These are phyloP conservation scores for Motacilla alba DNA, from an alignment of 2,113 vertebrate genomes.

Conservation along the genomic window DNA sequence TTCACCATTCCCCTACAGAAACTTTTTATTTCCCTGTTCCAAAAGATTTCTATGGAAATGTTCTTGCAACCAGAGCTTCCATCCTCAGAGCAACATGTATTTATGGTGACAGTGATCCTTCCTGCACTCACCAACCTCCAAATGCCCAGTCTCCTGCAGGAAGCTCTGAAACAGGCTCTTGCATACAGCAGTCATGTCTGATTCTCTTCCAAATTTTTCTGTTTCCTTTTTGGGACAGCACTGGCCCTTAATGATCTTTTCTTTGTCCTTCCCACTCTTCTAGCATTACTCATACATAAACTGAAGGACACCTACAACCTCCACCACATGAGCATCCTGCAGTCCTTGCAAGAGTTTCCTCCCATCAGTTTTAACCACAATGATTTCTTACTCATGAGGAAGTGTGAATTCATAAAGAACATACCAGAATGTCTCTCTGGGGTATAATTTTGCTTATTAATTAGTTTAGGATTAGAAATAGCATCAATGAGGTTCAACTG, in stretches of 20 bases:
- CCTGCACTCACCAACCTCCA: neutral
- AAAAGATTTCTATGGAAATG: neutral
- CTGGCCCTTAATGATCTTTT: neutral
- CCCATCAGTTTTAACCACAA: neutral
- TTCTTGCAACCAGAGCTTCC: neutral
- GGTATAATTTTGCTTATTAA: slow-evolving; percentile 43
- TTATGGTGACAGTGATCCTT: neutral
- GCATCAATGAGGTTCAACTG: neutral
- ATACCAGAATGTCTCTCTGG: neutral
- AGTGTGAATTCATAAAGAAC: slow-evolving; percentile 32
- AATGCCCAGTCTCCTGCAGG: neutral
- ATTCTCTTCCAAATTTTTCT: neutral
- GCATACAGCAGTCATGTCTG: neutral
- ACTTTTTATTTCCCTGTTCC: neutral
- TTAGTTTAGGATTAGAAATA: slow-evolving; percentile 27
- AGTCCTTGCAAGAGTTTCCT: neutral
- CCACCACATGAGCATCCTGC: neutral
- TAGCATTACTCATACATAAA: neutral
- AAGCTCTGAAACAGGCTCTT: neutral
- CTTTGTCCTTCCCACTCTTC: neutral
- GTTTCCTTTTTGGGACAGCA: neutral
- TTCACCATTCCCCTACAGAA: neutral
- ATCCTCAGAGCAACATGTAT: neutral
- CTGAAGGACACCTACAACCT: neutral
- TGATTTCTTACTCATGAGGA: neutral